Evolutionary conservation across 2,113 vertebrate species (phyloP).

Genomic region (Oplegnathus fasciatus): DNA sequence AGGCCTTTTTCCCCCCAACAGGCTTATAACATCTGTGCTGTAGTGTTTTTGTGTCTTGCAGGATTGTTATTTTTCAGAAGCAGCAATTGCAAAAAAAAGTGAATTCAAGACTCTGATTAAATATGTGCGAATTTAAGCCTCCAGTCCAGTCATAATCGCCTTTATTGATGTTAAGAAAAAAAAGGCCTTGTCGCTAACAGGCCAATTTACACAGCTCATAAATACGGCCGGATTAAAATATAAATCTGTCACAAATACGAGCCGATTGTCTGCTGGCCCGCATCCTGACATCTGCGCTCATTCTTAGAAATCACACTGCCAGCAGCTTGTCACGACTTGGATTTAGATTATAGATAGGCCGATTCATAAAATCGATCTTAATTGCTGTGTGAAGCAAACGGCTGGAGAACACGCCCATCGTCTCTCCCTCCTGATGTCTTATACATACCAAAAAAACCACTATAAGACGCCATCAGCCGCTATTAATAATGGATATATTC

Average conservation of each 20-base stretch:
- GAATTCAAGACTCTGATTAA: neutral
- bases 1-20: neutral
- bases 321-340: conserved; percentile 64
- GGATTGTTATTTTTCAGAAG: neutral
- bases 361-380: conserved; percentile 63
- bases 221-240: conserved; percentile 30
- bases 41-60: neutral
- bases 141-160: neutral
- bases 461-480: neutral
- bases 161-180: conserved; percentile 18
- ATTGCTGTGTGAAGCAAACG: conserved; percentile 52
- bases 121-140: conserved; percentile 23
- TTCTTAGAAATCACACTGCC: conserved; percentile 40
- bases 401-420: conserved; percentile 66
- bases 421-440: conserved; percentile 6
- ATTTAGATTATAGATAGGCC: conserved; percentile 39
- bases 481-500: no score
- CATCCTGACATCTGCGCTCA: conserved; percentile 26
- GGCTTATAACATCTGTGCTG: neutral
- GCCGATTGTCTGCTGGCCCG: conserved; percentile 2
- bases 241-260: conserved; percentile 11
- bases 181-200: conserved; percentile 45
- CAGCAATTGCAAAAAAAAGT: neutral
- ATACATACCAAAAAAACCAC: no score
- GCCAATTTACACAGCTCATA: conserved; percentile 52